A percentile compares a stretch with the other conserved stretches of the same genome.
Evolutionary conservation across 1,140 invertebrate genomes (phyloP).

Genomic region (Bombyx mori): DNA sequence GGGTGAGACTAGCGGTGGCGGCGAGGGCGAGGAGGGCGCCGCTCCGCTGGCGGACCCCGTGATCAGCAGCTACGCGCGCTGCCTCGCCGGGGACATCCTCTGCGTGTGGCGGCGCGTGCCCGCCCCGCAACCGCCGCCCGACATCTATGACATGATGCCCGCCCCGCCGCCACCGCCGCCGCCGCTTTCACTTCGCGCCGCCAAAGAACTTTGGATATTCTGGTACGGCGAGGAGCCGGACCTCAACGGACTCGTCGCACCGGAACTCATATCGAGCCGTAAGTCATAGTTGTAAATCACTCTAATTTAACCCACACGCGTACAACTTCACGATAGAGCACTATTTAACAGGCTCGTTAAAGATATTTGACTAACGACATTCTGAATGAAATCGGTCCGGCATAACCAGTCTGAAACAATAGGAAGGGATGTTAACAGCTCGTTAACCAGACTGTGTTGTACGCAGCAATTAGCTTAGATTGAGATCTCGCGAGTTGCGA

Average conservation of each 20-base stretch:
- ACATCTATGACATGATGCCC: constrained; percentile 72
- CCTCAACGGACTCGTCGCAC: constrained; percentile 84
- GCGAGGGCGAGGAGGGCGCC: constrained; percentile 67
- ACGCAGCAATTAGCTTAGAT: constrained; percentile 51
- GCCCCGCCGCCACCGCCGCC: constrained; percentile 67
- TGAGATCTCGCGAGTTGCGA: constrained; percentile 38
- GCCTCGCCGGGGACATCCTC: constrained; percentile 93
- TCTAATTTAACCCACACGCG: background rate
- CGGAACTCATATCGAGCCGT: constrained; percentile 84
- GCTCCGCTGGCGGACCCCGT: constrained; percentile 94
- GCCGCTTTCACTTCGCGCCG: constrained; percentile 81
- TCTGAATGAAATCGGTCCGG: background rate
- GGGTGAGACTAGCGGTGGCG: constrained; percentile 78
- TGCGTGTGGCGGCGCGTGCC: constrained; percentile 95
- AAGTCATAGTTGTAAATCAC: constrained; percentile 53
- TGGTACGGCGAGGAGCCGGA: constrained; percentile 99
- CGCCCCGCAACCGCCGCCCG: constrained; percentile 72
- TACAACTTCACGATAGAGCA: background rate
- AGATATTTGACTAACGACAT: background rate
- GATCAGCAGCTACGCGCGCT: constrained; percentile 91
- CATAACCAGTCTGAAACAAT: constrained; percentile 24
- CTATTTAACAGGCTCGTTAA: background rate
- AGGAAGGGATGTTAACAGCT: constrained; percentile 41
- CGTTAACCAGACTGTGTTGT: constrained; percentile 45
- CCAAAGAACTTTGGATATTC: constrained; percentile 98